phyloP scores from a whole-genome alignment of 1,140 invertebrate genomes.

The Drosophila guanche region DNA sequence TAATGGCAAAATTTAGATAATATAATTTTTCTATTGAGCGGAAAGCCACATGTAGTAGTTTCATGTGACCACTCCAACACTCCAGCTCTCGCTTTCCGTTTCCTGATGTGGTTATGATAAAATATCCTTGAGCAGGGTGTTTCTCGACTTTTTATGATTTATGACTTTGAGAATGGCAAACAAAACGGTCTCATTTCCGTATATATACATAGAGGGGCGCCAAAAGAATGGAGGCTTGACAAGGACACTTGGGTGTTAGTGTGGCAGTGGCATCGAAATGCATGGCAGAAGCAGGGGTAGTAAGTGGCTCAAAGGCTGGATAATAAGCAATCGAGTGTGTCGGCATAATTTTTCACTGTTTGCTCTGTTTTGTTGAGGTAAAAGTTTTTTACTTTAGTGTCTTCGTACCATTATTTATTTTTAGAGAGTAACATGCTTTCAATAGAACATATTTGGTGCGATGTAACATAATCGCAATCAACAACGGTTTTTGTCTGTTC shows the following conservation, averaged over 20 bases:
- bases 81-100: slow-evolving; percentile 46
- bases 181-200: slow-evolving; percentile 57
- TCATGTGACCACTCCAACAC: not conserved
- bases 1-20: slow-evolving; percentile 80
- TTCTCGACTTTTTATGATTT: slow-evolving; percentile 70
- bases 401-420: slow-evolving; percentile 1
- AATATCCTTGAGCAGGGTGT: slow-evolving; percentile 77
- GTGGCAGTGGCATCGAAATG: slow-evolving; percentile 1
- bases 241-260: not conserved
- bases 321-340: slow-evolving; percentile 80
- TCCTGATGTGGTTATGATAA: slow-evolving; percentile 83
- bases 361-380: slow-evolving; percentile 56
- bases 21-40: slow-evolving; percentile 73
- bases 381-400: slow-evolving; percentile 38
- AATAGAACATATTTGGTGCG: too few species aligned
- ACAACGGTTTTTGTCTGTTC: too few species aligned
- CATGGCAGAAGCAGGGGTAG: slow-evolving; percentile 9
- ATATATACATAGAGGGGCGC: slow-evolving; percentile 43
- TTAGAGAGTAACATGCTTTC: not conserved
- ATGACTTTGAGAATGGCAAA: slow-evolving; percentile 82
- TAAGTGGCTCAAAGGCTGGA: slow-evolving; percentile 26
- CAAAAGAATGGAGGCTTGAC: slow-evolving; percentile 1
- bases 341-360: slow-evolving; percentile 80
- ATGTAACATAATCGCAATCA: too few species aligned
- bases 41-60: slow-evolving; percentile 26